Conservation (phyloP, 2,888 invertebrate species). For the Andrena marginata region DNA sequence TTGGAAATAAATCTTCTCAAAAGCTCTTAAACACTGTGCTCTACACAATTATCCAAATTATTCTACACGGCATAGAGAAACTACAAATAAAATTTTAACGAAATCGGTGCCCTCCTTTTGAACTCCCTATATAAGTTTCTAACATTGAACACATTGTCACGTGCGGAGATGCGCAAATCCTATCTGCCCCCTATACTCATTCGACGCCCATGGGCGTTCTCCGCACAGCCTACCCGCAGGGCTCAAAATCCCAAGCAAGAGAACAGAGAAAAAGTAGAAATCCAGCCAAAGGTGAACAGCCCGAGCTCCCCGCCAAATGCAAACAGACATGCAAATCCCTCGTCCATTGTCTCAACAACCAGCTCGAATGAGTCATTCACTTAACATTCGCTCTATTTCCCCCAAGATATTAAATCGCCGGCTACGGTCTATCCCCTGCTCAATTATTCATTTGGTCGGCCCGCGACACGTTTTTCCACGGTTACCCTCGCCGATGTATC, state of each 20-base stretch:
- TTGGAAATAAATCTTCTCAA: no score
- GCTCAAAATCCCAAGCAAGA: neutral
- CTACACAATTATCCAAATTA: no score
- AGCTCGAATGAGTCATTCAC: constrained; percentile 1
- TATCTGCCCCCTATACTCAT: neutral
- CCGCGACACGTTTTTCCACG: constrained; percentile 3
- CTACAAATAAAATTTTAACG: no score
- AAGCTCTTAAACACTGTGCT: no score
- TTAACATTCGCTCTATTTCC: neutral
- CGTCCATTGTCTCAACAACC: neutral
- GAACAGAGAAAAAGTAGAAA: neutral
- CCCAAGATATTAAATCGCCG: neutral
- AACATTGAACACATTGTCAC: no score
- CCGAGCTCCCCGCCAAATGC: neutral
- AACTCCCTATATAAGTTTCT: no score
- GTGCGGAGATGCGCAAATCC: no score
- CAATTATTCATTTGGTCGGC: constrained; percentile 14
- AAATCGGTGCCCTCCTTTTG: no score
- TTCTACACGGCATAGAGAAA: no score
- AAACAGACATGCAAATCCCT: neutral
- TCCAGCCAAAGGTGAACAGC: neutral
- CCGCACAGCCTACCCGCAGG: neutral
- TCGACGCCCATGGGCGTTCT: no score
- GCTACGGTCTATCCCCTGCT: neutral
- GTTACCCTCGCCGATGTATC: neutral